phyloP scores from a whole-genome alignment of 2,113 vertebrate species.

The Ancistrus triradiatus region DNA sequence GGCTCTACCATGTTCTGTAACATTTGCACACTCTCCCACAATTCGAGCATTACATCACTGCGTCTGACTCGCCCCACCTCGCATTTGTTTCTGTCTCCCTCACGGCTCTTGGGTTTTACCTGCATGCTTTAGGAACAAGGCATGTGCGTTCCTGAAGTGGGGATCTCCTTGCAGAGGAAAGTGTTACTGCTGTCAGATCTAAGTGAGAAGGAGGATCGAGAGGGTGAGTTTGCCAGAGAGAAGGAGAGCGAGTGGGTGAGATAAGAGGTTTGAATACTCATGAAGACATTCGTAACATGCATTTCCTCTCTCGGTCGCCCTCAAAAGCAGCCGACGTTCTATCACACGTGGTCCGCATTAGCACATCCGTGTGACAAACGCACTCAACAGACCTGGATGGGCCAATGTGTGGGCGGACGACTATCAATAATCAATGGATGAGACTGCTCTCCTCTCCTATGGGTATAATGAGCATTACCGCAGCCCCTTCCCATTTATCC shows the following conservation, averaged over 20 bases:
- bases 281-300: background rate
- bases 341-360: slow-evolving; percentile 3
- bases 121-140: background rate
- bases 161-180: slow-evolving; percentile 6
- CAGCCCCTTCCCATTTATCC: slow-evolving; percentile 28
- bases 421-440: slow-evolving; percentile 63
- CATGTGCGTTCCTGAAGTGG: background rate
- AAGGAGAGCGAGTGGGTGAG: background rate
- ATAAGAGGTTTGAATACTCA: slow-evolving; percentile 19
- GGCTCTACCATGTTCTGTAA: background rate
- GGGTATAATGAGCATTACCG: slow-evolving; percentile 6
- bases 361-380: slow-evolving; percentile 24
- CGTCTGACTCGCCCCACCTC: too few species aligned
- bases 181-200: slow-evolving; percentile 3
- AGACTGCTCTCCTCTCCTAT: slow-evolving; percentile 45
- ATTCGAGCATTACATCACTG: too few species aligned
- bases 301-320: slow-evolving; percentile 29
- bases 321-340: slow-evolving; percentile 42
- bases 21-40: too few species aligned
- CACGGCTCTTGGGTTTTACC: background rate
- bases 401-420: slow-evolving; percentile 36
- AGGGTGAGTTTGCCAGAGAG: too few species aligned
- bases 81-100: too few species aligned
- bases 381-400: slow-evolving; percentile 29
- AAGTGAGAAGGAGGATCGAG: background rate